Percentiles rank a stretch among this genome's conserved stretches.
Evolutionary conservation across 2,113 vertebrate genomes (phyloP).

Genomic region (Gadus macrocephalus): DNA sequence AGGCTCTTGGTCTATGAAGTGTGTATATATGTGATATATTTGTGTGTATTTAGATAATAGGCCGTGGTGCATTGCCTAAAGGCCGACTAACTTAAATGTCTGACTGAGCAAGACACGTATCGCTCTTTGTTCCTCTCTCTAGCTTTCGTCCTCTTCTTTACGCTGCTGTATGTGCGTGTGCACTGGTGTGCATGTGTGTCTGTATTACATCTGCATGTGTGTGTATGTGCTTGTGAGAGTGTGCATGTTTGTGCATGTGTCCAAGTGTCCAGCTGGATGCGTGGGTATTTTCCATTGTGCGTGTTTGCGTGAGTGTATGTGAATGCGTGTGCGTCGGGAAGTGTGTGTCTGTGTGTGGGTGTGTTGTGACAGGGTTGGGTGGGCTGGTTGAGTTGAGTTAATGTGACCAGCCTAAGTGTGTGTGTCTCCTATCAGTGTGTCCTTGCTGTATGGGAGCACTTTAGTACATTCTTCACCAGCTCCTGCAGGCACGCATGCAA

Average conservation of each 20-base stretch:
- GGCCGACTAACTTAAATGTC: slow-evolving; percentile 37
- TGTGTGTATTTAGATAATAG: no score
- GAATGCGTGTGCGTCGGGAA: not conserved
- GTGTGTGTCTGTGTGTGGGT: slow-evolving; percentile 29
- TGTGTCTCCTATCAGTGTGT: slow-evolving; percentile 70
- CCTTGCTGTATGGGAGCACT: slow-evolving; percentile 64
- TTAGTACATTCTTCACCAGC: slow-evolving; percentile 49
- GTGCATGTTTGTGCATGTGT: not conserved
- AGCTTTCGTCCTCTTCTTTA: slow-evolving; percentile 9
- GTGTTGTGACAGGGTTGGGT: slow-evolving; percentile 36
- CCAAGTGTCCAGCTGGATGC: not conserved
- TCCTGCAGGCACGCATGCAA: slow-evolving; percentile 33
- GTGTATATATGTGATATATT: no score
- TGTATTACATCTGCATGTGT: no score
- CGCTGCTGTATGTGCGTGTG: not conserved
- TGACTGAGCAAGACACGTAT: not conserved
- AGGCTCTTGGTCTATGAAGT: no score
- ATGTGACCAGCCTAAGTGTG: slow-evolving; percentile 66
- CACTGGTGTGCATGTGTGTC: not conserved
- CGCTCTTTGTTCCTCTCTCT: not conserved
- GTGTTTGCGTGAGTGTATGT: not conserved
- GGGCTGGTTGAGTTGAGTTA: slow-evolving; percentile 48
- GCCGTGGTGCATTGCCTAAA: not conserved
- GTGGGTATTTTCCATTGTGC: not conserved
- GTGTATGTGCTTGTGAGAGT: not conserved